Evolutionary conservation across 2,888 invertebrate genomes (phyloP).

Genomic region (Branchipolynoe longqiensis): DNA sequence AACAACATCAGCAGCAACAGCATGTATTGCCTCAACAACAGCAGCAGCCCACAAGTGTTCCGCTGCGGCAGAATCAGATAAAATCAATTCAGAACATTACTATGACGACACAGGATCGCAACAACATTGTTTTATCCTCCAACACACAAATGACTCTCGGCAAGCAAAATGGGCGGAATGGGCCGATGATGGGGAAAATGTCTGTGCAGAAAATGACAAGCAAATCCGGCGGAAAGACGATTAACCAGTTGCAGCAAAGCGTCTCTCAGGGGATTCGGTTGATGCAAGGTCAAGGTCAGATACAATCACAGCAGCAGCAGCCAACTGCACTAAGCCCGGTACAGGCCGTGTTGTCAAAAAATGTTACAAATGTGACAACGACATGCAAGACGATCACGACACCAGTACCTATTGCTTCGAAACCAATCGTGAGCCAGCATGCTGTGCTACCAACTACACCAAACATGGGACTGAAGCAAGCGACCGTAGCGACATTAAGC

Average conservation of each 20-base stretch:
- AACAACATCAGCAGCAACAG: slow-evolving; percentile 6
- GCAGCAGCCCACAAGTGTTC: neutral
- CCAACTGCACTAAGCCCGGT: slow-evolving; percentile 57
- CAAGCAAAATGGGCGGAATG: slow-evolving; percentile 71
- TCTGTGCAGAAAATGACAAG: slow-evolving; percentile 69
- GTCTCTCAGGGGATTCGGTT: slow-evolving; percentile 9
- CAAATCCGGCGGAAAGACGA: slow-evolving; percentile 28
- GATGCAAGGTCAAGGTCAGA: neutral
- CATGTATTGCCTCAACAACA: too few relatives aligned
- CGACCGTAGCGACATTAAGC: neutral
- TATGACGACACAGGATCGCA: slow-evolving; percentile 76
- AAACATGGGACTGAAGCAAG: neutral
- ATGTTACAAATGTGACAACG: slow-evolving; percentile 67
- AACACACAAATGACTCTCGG: slow-evolving; percentile 77
- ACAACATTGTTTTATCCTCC: slow-evolving; percentile 77
- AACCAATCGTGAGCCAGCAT: slow-evolving; percentile 67
- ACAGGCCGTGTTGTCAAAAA: slow-evolving; percentile 49
- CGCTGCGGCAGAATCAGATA: slow-evolving; percentile 62
- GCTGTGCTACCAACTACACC: neutral
- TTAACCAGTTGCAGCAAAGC: slow-evolving; percentile 57
- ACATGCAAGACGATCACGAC: slow-evolving; percentile 74
- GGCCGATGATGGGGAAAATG: slow-evolving; percentile 76
- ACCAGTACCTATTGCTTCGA: slow-evolving; percentile 77
- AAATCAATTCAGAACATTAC: slow-evolving; percentile 79
- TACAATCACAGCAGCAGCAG: slow-evolving; percentile 67